Percentiles rank a stretch among this genome's conserved stretches.
Evolutionary conservation across 1,140 invertebrate species (phyloP).

Genomic region (Phortica variegata): DNA sequence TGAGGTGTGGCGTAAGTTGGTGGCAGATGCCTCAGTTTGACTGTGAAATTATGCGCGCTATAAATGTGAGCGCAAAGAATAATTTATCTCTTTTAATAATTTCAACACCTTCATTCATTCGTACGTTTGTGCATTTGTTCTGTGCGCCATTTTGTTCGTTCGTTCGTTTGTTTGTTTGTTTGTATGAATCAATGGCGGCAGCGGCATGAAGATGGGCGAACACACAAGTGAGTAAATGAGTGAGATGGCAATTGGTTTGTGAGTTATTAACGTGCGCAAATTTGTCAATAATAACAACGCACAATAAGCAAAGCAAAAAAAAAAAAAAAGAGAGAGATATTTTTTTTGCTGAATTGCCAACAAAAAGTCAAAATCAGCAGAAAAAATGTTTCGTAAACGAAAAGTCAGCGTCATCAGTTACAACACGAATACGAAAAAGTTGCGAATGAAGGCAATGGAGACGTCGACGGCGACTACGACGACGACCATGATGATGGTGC

Average conservation of each 20-base stretch:
- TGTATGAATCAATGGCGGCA: too few species aligned
- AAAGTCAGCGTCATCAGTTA: slow-evolving; percentile 50
- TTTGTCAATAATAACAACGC: slow-evolving; percentile 32
- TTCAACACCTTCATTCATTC: too few species aligned
- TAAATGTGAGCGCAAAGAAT: slow-evolving; percentile 22
- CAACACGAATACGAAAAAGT: too few species aligned
- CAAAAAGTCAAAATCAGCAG: slow-evolving; percentile 45
- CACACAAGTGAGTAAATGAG: too few species aligned
- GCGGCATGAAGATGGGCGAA: too few species aligned
- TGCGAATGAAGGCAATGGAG: slow-evolving; percentile 13
- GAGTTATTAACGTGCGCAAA: slow-evolving; percentile 28
- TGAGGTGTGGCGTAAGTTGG: slow-evolving; percentile 46
- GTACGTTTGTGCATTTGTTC: too few species aligned
- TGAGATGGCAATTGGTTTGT: too few species aligned
- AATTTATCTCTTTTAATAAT: too few species aligned
- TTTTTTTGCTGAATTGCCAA: slow-evolving; percentile 19
- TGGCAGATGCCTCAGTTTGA: too few species aligned
- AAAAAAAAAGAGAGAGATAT: slow-evolving; percentile 8
- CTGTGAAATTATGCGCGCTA: slow-evolving; percentile 53
- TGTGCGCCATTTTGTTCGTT: too few species aligned
- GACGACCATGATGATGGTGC: slow-evolving; percentile 1
- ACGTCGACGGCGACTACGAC: slow-evolving; percentile 5
- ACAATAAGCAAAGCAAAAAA: slow-evolving; percentile 12
- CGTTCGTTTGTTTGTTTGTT: too few species aligned
- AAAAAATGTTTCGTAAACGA: slow-evolving; percentile 36